phyloP scores from a whole-genome alignment of 2,888 invertebrate genomes.

The Didymodactylos carnosus region DNA sequence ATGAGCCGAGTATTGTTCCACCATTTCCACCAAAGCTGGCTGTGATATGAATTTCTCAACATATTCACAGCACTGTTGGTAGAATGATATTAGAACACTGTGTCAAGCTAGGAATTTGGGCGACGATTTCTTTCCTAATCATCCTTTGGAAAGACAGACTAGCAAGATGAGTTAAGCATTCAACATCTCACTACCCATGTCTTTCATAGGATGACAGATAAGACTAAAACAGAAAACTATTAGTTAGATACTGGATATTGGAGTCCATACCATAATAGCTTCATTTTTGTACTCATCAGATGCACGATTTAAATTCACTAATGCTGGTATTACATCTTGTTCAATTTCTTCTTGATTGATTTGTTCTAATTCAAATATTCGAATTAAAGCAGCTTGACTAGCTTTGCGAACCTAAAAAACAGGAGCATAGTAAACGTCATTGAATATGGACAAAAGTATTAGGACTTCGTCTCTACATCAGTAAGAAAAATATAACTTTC shows the following conservation, averaged over 20 bases:
- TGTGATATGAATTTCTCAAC: not conserved
- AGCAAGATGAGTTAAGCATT: not conserved
- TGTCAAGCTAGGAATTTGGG: too few relatives aligned
- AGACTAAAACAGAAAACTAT: too few relatives aligned
- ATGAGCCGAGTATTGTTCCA: not conserved
- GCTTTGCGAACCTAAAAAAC: not conserved
- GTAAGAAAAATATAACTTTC: not conserved
- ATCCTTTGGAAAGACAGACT: conserved; percentile 1
- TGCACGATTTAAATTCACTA: not conserved
- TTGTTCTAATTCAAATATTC: not conserved
- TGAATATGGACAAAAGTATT: too few relatives aligned
- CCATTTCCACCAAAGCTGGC: not conserved
- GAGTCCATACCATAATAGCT: not conserved
- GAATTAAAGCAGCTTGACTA: not conserved
- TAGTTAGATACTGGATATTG: too few relatives aligned
- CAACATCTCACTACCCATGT: conserved; percentile 2
- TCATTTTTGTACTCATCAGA: not conserved
- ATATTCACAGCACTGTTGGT: not conserved
- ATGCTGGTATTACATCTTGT: not conserved
- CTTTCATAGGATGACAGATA: conserved; percentile 1
- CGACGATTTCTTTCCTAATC: too few relatives aligned
- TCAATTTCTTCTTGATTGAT: not conserved
- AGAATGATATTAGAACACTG: not conserved
- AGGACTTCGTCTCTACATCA: too few relatives aligned
- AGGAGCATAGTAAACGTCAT: too few relatives aligned